Evolutionary conservation across 2,888 invertebrate genomes (phyloP), one percentile per base, ranked within the genome.

Genomic region (Steinernema carpocapsae): DNA sequence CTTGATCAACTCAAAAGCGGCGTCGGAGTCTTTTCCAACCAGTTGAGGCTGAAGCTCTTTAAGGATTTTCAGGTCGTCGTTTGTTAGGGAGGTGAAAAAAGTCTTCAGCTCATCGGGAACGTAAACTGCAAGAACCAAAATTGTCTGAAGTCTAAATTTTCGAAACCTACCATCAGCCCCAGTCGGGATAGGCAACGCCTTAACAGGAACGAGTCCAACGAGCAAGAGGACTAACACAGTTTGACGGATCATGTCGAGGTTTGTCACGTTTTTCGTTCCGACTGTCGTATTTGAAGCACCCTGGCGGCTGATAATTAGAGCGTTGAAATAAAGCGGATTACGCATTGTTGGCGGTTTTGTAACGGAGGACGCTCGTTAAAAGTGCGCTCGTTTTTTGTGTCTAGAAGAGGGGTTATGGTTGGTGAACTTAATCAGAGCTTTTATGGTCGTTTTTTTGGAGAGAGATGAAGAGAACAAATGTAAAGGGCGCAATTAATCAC

Each of bases 1-100:
- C 32, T 37, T 64, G 14, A 64, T n/a, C 29, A 64, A 17, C 64
- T 64, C 64, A 14, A 4, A 64, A 14, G 64, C 64, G 32, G 14
- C 37, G 37, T 22, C 32, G 64, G 26, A 37, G 32, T 29, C 29
- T 32, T 64, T 64, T 64, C 64, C 64, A 7, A 32, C 19, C 32
- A 64, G 29, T n/a, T 64, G 64, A 1, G 64, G 14, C 26, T 32
- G 12, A 4, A 64, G 14, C 32, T 64, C 64, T 12, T 64, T 37
- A 1, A 64, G 32, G 32, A 64, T 32, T 7, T 29, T 17, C 32
- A 64, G 12, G 32, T 64, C 64, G 24, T 64, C 26, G 17, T 29
- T 17, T 1, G 64, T 64, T 17, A 64, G 17, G 6, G 32, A 32
- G 1, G 12, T n/a, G 64, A 29, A 64, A 32, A 64, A 64, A 1